Percentiles rank a stretch among this genome's conserved stretches.
These are phyloP conservation scores for Nyctibius grandis DNA, from an alignment of 2,797 vertebrate genomes.

Conservation along the genomic window DNA sequence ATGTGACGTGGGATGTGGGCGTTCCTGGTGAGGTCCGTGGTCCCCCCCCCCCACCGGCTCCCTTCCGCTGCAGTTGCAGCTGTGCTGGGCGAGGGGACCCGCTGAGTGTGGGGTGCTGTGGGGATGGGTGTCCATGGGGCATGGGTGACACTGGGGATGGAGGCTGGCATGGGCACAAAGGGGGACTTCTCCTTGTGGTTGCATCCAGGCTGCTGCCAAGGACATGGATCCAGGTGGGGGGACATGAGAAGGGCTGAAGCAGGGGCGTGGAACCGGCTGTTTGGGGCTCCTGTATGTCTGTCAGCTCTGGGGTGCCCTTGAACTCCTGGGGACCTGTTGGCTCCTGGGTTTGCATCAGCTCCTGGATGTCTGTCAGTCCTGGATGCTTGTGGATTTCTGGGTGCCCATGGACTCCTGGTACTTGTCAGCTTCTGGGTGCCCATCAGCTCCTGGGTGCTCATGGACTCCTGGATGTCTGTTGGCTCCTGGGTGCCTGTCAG, in stretches of 20 bases:
- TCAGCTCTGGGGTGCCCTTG: not conserved
- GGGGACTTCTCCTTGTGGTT: not conserved
- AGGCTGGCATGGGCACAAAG: not conserved
- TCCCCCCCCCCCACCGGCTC: not conserved
- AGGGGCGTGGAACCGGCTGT: fast-evolving
- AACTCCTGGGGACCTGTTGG: not conserved
- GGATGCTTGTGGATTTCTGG: not conserved
- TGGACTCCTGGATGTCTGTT: not conserved
- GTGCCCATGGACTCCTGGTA: not conserved
- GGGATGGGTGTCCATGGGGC: not conserved
- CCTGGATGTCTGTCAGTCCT: no score
- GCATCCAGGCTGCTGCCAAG: not conserved
- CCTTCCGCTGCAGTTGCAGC: not conserved
- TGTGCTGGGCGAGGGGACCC: fast-evolving
- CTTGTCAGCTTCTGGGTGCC: not conserved
- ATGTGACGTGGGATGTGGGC: not conserved
- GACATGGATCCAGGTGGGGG: not conserved
- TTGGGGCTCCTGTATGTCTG: not conserved
- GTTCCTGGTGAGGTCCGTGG: not conserved
- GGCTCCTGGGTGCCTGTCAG: not conserved
- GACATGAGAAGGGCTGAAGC: not conserved
- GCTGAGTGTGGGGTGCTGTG: fast-evolving
- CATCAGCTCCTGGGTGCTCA: not conserved
- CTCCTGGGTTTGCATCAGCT: not conserved
- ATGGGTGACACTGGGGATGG: not conserved